Evolutionary conservation across 2,113 vertebrate species (phyloP).

Genomic region (Apistogramma diplotaenia): DNA sequence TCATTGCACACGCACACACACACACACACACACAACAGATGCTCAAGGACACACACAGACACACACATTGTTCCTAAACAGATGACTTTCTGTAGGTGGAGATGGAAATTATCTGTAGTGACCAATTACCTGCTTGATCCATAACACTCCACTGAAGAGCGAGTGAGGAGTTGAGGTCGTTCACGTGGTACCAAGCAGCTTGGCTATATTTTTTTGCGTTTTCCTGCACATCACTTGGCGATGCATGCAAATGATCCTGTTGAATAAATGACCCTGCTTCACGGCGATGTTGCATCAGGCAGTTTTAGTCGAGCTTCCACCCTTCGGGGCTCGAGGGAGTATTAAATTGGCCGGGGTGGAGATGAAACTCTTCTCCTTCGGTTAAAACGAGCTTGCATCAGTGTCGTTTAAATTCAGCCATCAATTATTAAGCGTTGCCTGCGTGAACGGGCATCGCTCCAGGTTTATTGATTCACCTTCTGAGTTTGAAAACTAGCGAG

Average conservation of each 20-base stretch:
- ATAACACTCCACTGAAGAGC: not conserved
- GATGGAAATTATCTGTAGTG: constrained; percentile 29
- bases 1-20: not conserved
- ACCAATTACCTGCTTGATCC: constrained; percentile 52
- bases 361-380: constrained; percentile 14
- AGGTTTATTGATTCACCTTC: constrained; percentile 28
- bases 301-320: constrained; percentile 14
- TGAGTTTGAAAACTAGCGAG: constrained; percentile 9
- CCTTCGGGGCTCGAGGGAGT: not conserved
- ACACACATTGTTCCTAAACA: not conserved
- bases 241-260: constrained; percentile 29
- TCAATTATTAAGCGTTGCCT: constrained; percentile 37
- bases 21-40: not conserved
- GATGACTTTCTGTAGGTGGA: not conserved
- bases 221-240: not conserved
- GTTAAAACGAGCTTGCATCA: constrained; percentile 36
- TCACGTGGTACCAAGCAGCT: not conserved
- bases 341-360: constrained; percentile 17
- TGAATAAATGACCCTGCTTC: constrained; percentile 19
- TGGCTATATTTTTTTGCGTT: not conserved
- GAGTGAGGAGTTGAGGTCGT: not conserved
- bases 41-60: not conserved
- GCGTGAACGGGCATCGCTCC: not conserved
- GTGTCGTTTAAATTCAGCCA: not conserved
- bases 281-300: constrained; percentile 21